Evolutionary conservation across 1,140 invertebrate species (phyloP), one percentile per base, ranked within the genome.

Genomic region (Drosophila mojavensis): DNA sequence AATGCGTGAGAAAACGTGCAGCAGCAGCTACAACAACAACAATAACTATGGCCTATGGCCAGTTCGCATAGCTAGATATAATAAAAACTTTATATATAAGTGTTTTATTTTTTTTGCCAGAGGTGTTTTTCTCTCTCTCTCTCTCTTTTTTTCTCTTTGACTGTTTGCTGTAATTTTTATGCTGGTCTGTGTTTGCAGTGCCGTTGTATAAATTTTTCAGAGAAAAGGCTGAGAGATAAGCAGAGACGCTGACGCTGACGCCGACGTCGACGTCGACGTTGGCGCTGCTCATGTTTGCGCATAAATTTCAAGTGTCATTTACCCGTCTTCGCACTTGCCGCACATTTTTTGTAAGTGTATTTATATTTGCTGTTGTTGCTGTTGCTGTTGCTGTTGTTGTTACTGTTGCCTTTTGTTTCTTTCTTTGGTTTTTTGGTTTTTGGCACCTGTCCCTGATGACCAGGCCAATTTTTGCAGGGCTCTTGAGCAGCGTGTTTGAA

Each of bases 291-390:
- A 69, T 89, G 84, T 88, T 89, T 80, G 84, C 84, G 84, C 84
- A 88, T 88, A 88, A 88, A 89, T 88, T 89, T 90, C 78, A 89
- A 89, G 78, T 89, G 84, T 89, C 84, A 89, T 89, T 89, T 89
- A 89, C 84, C 84, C 78, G 70, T 59, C 82, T 80, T 80, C 63
- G 50, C 84, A 83, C 86, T 80, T 80, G 75, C 65, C 41, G 28
- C 51, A 9, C 53, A 43, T 20, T 24, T n/a, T 39, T 28, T 70
- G 24, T 28, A 45, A 65, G 63, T 59, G 43, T 67, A 47, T 58
- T 67, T 74, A 71, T 66, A 63, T 81, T 64, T 81, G 53, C n/a
- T 68, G 48, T 15, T 36, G 47, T 28, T 68, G 53, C n/a, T 68
- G 48, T 15, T 36, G 47, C 17, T 68, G 47, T 28, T 68, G 48